Conservation (phyloP, 2,888 invertebrate genomes). For the Calephelis perditalis region DNA sequence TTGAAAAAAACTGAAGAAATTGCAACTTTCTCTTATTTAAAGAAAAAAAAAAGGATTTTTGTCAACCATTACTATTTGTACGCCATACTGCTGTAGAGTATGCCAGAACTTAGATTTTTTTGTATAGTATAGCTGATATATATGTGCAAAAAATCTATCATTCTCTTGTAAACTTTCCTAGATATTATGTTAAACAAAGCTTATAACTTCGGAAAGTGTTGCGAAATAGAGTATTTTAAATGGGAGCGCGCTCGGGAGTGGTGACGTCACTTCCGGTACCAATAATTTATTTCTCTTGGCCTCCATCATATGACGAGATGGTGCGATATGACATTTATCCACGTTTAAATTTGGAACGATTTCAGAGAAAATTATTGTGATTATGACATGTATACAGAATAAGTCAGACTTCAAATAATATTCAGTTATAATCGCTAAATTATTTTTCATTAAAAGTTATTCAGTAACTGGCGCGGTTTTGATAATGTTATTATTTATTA, state of each 20-base stretch:
- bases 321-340: constrained; percentile 61
- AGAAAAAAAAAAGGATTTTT: no score
- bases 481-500: constrained; percentile 15
- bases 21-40: no score
- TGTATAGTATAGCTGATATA: neutral
- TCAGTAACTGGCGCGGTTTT: constrained; percentile 14
- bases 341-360: constrained; percentile 64
- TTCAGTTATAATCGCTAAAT: constrained; percentile 13
- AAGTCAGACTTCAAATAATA: constrained; percentile 13
- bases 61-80: no score
- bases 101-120: no score
- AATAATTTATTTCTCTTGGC: constrained; percentile 72
- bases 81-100: no score
- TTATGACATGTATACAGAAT: constrained; percentile 11
- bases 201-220: constrained; percentile 37
- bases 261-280: constrained; percentile 72
- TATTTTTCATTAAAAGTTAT: constrained; percentile 25
- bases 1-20: no score
- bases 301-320: constrained; percentile 67
- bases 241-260: constrained; percentile 57
- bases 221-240: constrained; percentile 59
- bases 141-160: constrained; percentile 6
- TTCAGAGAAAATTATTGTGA: constrained; percentile 57
- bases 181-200: constrained; percentile 27
- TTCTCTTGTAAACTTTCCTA: constrained; percentile 26